Conservation (phyloP, 1,140 invertebrate species). For the Whitmania pigra region DNA sequence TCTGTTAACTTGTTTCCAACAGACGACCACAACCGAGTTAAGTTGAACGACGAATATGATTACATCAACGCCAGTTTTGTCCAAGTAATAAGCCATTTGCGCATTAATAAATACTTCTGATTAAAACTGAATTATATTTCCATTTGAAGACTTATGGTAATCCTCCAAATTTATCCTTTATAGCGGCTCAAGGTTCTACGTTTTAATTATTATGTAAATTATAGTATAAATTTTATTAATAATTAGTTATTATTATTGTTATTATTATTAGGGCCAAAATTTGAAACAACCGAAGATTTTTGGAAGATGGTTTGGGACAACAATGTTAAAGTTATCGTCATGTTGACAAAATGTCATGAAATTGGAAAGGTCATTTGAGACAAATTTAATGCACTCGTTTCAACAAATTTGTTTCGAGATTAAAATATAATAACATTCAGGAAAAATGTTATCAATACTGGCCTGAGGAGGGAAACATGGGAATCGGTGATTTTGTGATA, state of each 20-base stretch:
- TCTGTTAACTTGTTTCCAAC: too few species aligned
- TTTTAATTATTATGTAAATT: too few species aligned
- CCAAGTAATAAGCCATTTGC: background rate
- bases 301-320: slow-evolving; percentile 15
- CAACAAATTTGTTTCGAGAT: too few species aligned
- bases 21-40: slow-evolving; percentile 1
- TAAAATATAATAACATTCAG: too few species aligned
- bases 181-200: too few species aligned
- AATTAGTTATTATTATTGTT: too few species aligned
- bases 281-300: slow-evolving; percentile 8
- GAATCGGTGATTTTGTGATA: background rate
- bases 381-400: background rate
- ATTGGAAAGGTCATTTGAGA: slow-evolving; percentile 7
- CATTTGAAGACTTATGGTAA: too few species aligned
- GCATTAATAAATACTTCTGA: too few species aligned
- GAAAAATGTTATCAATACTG: background rate
- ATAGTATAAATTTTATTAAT: too few species aligned
- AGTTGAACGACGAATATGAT: background rate
- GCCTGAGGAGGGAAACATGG: background rate
- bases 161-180: too few species aligned
- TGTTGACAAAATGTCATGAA: slow-evolving; percentile 3
- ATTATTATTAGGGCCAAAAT: background rate
- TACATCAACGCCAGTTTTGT: slow-evolving; percentile 11
- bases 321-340: slow-evolving; percentile 4
- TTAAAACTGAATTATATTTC: too few species aligned